A percentile compares a stretch with the other conserved stretches of the same genome.
Evolutionary conservation across 2,888 invertebrate genomes (phyloP).

Genomic region (Cheiracanthium punctorium): DNA sequence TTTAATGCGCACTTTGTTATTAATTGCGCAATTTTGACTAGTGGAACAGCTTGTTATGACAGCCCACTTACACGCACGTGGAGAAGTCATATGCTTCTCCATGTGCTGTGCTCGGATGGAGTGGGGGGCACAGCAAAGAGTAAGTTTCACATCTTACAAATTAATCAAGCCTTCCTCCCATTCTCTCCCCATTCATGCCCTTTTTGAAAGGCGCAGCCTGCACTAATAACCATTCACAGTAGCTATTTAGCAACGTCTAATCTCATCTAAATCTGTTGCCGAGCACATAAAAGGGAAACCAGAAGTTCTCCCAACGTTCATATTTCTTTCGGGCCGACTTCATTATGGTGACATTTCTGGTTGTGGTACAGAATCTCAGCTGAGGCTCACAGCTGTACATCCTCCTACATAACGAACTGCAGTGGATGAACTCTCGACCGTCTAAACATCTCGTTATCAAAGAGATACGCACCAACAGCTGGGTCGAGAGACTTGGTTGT

Average conservation of each 20-base stretch:
- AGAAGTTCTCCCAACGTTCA: not conserved
- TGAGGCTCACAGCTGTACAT: not conserved
- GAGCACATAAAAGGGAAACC: not conserved
- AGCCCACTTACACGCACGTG: too few relatives aligned
- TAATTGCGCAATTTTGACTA: too few relatives aligned
- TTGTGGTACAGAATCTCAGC: not conserved
- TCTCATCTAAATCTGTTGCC: not conserved
- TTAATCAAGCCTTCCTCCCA: too few relatives aligned
- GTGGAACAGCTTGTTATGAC: too few relatives aligned
- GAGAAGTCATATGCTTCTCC: too few relatives aligned
- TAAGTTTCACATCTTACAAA: too few relatives aligned
- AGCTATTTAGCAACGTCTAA: not conserved
- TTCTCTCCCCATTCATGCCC: too few relatives aligned
- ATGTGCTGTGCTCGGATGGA: too few relatives aligned
- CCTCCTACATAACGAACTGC: not conserved
- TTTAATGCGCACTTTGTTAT: too few relatives aligned
- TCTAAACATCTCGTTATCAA: conserved; percentile 3
- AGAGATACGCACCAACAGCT: conserved; percentile 6
- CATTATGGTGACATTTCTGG: not conserved
- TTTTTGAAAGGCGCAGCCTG: too few relatives aligned
- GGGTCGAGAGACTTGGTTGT: not conserved
- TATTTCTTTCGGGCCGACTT: not conserved
- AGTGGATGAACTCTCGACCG: not conserved
- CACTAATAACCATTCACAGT: not conserved
- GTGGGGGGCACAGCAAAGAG: too few relatives aligned